A percentile compares a stretch with the other conserved stretches of the same genome.
These are phyloP conservation scores for Pseudochirops corinnae DNA, from an alignment of 2,797 vertebrate species.

Conservation along the genomic window DNA sequence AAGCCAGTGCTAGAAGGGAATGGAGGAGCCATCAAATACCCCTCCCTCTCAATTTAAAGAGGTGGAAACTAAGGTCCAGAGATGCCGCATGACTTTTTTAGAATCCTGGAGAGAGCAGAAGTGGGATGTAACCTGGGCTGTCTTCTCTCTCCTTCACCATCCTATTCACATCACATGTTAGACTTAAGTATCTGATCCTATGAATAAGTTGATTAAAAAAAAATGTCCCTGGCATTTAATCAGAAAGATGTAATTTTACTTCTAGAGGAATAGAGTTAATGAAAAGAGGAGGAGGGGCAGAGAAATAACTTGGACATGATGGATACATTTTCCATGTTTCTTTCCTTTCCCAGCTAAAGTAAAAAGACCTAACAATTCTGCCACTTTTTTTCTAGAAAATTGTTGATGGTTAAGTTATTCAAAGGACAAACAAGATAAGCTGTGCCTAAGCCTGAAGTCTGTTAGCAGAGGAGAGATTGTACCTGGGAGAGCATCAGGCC, in stretches of 20 bases:
- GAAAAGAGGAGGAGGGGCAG: conserved; percentile 40
- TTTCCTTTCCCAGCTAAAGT: background rate
- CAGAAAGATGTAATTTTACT: conserved; percentile 22
- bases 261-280: conserved; percentile 54
- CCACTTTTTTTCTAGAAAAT: conserved; percentile 23
- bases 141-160: background rate
- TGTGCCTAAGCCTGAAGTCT: conserved; percentile 35
- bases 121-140: background rate
- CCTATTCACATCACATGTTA: background rate
- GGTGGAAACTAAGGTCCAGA: background rate
- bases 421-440: conserved; percentile 24
- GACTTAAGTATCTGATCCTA: background rate
- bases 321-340: background rate
- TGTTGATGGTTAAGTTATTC: conserved; percentile 30
- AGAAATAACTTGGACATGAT: background rate
- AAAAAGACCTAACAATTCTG: background rate
- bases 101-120: background rate
- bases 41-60: background rate
- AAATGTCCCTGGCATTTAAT: background rate
- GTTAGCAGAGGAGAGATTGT: conserved; percentile 67
- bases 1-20: background rate
- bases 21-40: background rate
- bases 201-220: conserved; percentile 24
- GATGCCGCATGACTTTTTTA: background rate
- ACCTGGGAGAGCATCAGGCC: conserved; percentile 82